These are phyloP conservation scores for Chelon labrosus DNA, from an alignment of 2,797 vertebrate species.

Conservation along the genomic window DNA sequence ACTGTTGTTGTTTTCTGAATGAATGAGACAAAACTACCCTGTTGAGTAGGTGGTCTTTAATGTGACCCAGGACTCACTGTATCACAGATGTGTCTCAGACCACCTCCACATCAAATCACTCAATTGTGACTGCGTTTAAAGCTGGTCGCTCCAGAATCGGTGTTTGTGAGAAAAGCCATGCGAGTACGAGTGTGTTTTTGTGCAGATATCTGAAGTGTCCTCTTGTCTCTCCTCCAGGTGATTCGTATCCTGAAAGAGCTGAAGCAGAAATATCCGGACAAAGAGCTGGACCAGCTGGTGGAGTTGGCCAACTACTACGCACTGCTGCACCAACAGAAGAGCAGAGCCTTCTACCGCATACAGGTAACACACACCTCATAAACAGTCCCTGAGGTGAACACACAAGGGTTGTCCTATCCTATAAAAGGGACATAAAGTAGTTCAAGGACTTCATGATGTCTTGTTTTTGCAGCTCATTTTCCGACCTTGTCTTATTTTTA, in stretches of 20 bases:
- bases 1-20: no score
- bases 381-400: not conserved
- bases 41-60: no score
- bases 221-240: conserved; percentile 72
- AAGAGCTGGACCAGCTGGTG: conserved; percentile 94
- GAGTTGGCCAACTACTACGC: conserved; percentile 95
- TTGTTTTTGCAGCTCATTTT: not conserved
- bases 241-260: conserved; percentile 96
- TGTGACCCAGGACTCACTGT: no score
- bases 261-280: conserved; percentile 95
- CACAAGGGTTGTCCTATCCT: not conserved
- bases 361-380: conserved; percentile 63
- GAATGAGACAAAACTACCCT: no score
- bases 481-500: not conserved
- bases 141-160: not conserved
- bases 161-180: not conserved
- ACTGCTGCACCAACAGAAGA: conserved; percentile 96
- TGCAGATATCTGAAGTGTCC: not conserved
- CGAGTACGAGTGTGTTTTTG: not conserved
- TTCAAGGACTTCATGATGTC: conserved; percentile 3
- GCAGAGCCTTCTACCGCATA: conserved; percentile 96
- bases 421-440: conserved; percentile 10
- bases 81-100: no score
- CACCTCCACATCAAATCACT: no score
- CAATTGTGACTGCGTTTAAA: no score